Evolutionary conservation across 2,797 vertebrate species (phyloP).

Genomic region (Eulemur coronatus): DNA sequence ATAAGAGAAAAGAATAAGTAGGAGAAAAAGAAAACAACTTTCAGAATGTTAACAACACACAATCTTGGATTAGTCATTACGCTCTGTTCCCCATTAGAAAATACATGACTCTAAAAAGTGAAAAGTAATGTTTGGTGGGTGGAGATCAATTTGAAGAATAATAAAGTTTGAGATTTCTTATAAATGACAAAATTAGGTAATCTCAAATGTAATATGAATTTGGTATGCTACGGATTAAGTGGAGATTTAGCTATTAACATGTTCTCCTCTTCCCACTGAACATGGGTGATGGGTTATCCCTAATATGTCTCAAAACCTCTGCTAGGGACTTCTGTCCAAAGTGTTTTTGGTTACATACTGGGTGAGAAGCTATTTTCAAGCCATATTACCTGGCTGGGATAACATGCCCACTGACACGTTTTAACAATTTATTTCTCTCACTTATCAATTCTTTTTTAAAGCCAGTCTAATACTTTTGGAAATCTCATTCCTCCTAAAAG

Average conservation of each 20-base stretch:
- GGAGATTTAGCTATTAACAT: neutral
- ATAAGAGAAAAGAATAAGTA: slow-evolving; percentile 17
- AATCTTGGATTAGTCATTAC: neutral
- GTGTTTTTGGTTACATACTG: neutral
- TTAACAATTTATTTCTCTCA: neutral
- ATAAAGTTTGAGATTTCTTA: neutral
- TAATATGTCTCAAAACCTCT: neutral
- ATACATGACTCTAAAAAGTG: neutral
- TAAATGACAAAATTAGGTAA: neutral
- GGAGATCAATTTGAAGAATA: slow-evolving; percentile 1
- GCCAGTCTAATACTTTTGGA: neutral
- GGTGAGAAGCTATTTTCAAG: neutral
- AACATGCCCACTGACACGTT: neutral
- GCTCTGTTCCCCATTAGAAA: neutral
- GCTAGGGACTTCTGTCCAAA: neutral
- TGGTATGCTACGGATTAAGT: neutral
- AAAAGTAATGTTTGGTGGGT: neutral
- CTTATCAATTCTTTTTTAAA: neutral
- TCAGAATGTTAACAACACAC: neutral
- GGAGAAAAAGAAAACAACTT: neutral
- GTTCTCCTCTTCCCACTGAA: neutral
- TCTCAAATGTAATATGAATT: neutral
- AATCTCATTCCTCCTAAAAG: neutral
- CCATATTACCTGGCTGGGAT: neutral
- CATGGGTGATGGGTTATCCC: too few relatives aligned